A percentile compares a stretch with the other conserved stretches of the same genome.
Conservation (phyloP, 2,113 vertebrate species). For the Chinchilla lanigera region DNA sequence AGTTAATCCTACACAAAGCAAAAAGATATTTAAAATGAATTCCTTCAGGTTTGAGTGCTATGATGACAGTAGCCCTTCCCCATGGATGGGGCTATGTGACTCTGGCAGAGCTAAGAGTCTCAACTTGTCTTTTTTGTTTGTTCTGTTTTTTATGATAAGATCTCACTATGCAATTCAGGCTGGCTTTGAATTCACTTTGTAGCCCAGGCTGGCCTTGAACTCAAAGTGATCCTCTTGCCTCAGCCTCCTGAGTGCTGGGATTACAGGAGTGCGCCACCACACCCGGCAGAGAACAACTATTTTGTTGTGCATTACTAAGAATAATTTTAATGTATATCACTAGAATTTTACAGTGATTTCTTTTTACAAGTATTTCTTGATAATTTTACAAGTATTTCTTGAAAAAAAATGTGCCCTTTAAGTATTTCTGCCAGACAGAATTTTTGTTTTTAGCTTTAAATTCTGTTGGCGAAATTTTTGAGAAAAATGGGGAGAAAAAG, state of each 20-base stretch:
- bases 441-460: constrained; percentile 66
- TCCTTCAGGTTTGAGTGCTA: neutral
- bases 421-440: neutral
- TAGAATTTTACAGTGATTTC: constrained; percentile 23
- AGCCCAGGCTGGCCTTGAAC: neutral
- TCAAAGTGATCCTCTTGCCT: neutral
- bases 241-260: neutral
- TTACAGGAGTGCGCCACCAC: neutral
- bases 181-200: neutral
- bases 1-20: neutral
- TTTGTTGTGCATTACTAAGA: neutral
- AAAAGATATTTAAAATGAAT: neutral
- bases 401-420: neutral
- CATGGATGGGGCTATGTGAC: neutral
- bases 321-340: neutral
- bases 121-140: neutral
- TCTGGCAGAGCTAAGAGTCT: neutral
- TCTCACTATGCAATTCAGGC: neutral
- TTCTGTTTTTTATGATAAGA: neutral
- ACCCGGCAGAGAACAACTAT: neutral
- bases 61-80: too few relatives aligned
- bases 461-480: constrained; percentile 14
- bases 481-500: constrained; percentile 30
- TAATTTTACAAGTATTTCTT: too few relatives aligned
- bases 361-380: too few relatives aligned